A percentile compares a stretch with the other conserved stretches of the same genome.
These are phyloP conservation scores for Marasmarcha lunaedactyla DNA, from an alignment of 2,888 invertebrate species.

Conservation along the genomic window DNA sequence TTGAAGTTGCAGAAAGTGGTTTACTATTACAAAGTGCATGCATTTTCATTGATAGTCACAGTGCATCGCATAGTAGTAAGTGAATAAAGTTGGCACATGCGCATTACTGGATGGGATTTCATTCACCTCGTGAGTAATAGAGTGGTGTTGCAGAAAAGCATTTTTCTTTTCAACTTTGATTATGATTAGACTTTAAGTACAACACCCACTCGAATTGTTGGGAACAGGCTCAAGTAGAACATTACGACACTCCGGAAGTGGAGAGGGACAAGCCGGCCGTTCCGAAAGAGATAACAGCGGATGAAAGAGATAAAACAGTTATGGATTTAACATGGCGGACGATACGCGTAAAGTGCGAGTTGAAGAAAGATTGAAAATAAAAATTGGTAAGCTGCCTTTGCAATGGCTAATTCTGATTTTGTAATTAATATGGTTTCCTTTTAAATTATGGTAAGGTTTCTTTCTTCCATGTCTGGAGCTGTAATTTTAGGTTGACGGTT, in stretches of 20 bases:
- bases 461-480: too few species aligned
- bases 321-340: slow-evolving; percentile 94
- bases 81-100: slow-evolving; percentile 56
- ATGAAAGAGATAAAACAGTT: slow-evolving; percentile 73
- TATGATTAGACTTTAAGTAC: slow-evolving; percentile 19
- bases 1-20: slow-evolving; percentile 18
- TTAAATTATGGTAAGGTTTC: too few species aligned
- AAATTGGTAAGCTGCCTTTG: slow-evolving; percentile 83
- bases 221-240: slow-evolving; percentile 59
- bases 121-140: slow-evolving; percentile 26
- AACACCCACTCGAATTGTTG: slow-evolving; percentile 5
- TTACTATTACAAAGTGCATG: slow-evolving; percentile 40
- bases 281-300: slow-evolving; percentile 70
- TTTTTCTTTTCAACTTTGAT: slow-evolving; percentile 1
- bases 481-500: too few species aligned
- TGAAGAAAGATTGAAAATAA: slow-evolving; percentile 93
- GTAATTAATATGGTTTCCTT: too few species aligned
- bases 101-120: slow-evolving; percentile 40
- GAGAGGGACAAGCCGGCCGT: slow-evolving; percentile 62
- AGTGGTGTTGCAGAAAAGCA: slow-evolving; percentile 9
- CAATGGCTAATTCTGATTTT: too few species aligned
- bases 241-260: slow-evolving; percentile 71
- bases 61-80: slow-evolving; percentile 18
- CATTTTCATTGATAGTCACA: slow-evolving; percentile 23
- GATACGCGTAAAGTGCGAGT: slow-evolving; percentile 90